Conservation (phyloP, 2,113 vertebrate genomes). For the Leucoraja erinaceus region DNA sequence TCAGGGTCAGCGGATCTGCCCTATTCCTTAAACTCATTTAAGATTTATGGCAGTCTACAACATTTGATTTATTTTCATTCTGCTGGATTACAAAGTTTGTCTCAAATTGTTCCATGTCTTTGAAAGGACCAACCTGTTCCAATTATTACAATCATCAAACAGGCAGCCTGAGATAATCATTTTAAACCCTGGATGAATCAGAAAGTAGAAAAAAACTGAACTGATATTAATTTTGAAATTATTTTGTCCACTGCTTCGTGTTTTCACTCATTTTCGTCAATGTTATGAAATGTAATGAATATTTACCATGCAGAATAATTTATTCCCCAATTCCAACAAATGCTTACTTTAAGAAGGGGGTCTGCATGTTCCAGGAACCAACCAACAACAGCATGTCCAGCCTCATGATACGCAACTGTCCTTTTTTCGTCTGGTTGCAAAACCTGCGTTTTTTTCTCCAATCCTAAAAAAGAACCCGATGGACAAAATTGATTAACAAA, state of each 20-base stretch:
- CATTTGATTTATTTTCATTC: background rate
- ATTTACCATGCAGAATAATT: background rate
- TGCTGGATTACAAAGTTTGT: background rate
- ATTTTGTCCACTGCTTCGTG: background rate
- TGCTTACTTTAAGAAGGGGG: slow-evolving; percentile 54
- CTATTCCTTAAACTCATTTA: background rate
- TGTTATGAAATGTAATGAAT: background rate
- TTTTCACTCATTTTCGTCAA: background rate
- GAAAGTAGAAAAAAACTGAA: background rate
- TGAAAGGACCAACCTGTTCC: background rate
- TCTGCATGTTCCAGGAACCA: slow-evolving; percentile 57
- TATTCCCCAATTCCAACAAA: background rate
- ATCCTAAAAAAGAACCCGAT: slow-evolving; percentile 44
- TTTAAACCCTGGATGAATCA: background rate
- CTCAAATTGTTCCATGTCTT: slow-evolving; percentile 9
- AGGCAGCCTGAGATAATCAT: background rate
- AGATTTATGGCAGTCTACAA: background rate
- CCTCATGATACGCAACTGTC: slow-evolving; percentile 54
- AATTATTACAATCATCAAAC: background rate
- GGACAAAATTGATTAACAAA: background rate
- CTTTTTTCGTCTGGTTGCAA: slow-evolving; percentile 54
- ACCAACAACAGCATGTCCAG: slow-evolving; percentile 53
- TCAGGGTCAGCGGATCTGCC: too few relatives aligned
- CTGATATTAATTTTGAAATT: background rate
- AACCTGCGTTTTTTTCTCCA: slow-evolving; percentile 61